Evolutionary conservation across 2,797 vertebrate genomes (phyloP).

Genomic region (Carduelis carduelis): DNA sequence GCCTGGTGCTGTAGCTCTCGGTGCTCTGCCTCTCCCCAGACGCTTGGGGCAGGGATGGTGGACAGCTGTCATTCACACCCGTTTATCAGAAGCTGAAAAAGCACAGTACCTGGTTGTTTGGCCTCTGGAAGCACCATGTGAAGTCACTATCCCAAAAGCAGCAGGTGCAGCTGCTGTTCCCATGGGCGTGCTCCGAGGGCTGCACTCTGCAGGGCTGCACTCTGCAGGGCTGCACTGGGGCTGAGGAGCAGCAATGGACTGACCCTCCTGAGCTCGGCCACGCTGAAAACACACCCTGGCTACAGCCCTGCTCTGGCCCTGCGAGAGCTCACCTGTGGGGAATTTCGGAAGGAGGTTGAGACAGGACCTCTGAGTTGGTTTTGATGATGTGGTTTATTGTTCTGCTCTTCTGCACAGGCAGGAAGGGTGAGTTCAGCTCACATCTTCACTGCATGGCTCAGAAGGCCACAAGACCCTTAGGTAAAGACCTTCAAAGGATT

Average conservation of each 20-base stretch:
- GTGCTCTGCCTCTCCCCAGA: rapidly evolving
- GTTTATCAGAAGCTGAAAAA: background rate
- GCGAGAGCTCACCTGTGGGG: background rate
- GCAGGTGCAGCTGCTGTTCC: rapidly evolving
- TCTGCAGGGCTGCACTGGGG: rapidly evolving
- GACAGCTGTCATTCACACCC: rapidly evolving
- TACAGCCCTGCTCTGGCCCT: background rate
- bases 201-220: background rate
- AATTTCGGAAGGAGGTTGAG: background rate
- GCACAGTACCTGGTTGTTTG: rapidly evolving
- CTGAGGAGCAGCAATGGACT: rapidly evolving
- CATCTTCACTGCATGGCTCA: background rate
- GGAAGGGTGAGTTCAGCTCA: background rate
- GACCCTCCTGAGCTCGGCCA: background rate
- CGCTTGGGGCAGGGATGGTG: rapidly evolving
- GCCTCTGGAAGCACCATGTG: rapidly evolving
- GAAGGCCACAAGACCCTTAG: background rate
- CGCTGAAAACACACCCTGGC: rapidly evolving
- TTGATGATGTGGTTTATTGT: background rate
- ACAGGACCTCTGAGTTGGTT: background rate
- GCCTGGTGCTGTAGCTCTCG: rapidly evolving
- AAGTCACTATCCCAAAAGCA: background rate
- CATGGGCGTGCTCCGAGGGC: rapidly evolving
- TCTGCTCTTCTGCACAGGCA: background rate
- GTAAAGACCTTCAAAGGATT: background rate